Conservation (phyloP, 2,888 invertebrate species). For the Schizotus pectinicornis region DNA sequence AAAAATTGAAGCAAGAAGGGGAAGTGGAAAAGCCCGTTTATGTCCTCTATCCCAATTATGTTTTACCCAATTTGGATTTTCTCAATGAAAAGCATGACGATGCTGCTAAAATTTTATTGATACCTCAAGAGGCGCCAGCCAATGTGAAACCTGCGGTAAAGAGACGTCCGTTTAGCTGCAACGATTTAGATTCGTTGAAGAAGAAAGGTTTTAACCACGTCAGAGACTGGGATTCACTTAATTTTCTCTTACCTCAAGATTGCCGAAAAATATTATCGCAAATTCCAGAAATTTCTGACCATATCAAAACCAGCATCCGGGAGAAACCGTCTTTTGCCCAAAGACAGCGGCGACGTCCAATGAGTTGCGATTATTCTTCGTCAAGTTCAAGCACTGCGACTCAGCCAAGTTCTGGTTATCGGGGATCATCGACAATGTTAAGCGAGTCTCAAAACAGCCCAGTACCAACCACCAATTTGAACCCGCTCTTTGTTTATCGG, state of each 20-base stretch:
- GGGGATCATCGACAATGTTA: slow-evolving; percentile 84
- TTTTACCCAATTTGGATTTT: slow-evolving; percentile 87
- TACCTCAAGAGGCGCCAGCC: slow-evolving; percentile 66
- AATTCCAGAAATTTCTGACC: slow-evolving; percentile 77
- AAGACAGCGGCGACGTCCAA: slow-evolving; percentile 61
- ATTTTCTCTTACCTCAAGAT: slow-evolving; percentile 85
- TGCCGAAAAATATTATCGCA: slow-evolving; percentile 80
- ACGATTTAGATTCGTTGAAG: slow-evolving; percentile 81
- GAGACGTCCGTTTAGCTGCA: slow-evolving; percentile 77
- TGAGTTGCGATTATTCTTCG: slow-evolving; percentile 69
- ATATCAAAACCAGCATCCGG: slow-evolving; percentile 63
- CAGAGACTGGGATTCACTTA: slow-evolving; percentile 92
- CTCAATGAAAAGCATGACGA: slow-evolving; percentile 60
- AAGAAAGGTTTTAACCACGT: slow-evolving; percentile 84
- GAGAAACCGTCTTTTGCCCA: slow-evolving; percentile 65
- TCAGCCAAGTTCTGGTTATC: slow-evolving; percentile 84
- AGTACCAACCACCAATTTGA: slow-evolving; percentile 65
- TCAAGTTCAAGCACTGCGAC: slow-evolving; percentile 76
- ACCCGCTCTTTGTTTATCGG: slow-evolving; percentile 81
- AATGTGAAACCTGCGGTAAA: slow-evolving; percentile 56
- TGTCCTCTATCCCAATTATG: slow-evolving; percentile 89
- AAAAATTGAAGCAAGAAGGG: slow-evolving; percentile 64
- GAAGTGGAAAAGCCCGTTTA: slow-evolving; percentile 77
- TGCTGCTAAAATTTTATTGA: slow-evolving; percentile 72
- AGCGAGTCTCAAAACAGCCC: slow-evolving; percentile 77